Evolutionary conservation across 2,113 vertebrate genomes (phyloP).

Genomic region (Trachemys scripta): DNA sequence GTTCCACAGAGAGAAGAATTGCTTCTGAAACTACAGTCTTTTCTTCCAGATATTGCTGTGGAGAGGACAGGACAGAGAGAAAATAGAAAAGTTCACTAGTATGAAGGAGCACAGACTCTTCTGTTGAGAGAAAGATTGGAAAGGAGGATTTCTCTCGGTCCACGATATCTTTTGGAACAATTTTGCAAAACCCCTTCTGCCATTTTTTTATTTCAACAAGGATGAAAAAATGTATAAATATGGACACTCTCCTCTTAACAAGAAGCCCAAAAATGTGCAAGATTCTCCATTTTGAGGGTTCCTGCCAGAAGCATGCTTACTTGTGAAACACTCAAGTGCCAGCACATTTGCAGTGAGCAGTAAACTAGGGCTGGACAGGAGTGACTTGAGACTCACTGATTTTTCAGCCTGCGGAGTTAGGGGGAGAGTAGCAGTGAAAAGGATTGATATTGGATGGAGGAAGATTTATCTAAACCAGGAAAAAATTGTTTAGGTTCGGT

Average conservation of each 20-base stretch:
- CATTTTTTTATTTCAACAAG: background rate
- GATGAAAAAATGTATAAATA: background rate
- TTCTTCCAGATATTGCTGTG: background rate
- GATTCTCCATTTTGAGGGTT: background rate
- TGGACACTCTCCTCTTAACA: background rate
- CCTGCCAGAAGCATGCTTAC: background rate
- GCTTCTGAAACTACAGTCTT: background rate
- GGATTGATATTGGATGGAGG: background rate
- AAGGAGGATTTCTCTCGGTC: background rate
- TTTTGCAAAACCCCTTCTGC: background rate
- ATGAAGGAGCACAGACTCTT: background rate
- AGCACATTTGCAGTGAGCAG: background rate
- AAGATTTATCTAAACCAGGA: background rate
- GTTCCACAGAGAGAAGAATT: background rate
- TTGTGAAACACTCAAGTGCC: background rate
- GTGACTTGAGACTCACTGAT: accelerated
- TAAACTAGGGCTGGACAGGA: accelerated
- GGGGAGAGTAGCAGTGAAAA: background rate
- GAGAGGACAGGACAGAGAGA: background rate
- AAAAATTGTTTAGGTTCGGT: background rate
- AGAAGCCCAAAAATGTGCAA: background rate
- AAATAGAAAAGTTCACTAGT: background rate
- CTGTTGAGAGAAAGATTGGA: background rate
- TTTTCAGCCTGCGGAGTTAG: background rate
- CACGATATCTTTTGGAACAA: background rate